These are phyloP conservation scores for Cataglyphis cursor DNA, from an alignment of 2,888 invertebrate species.

Conservation along the genomic window DNA sequence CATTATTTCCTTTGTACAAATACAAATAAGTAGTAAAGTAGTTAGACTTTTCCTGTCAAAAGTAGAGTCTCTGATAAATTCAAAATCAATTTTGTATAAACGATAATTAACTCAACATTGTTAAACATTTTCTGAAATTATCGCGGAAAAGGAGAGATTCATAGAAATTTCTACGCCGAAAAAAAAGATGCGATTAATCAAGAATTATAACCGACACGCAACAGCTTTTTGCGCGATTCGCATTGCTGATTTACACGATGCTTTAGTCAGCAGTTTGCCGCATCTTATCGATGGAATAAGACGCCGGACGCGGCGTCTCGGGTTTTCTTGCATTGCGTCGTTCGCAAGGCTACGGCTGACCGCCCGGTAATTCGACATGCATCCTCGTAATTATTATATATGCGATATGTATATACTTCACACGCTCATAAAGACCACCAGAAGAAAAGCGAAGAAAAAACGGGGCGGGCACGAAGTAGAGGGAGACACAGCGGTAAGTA, in stretches of 20 bases:
- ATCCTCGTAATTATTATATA: conserved; percentile 48
- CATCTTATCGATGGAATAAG: conserved; percentile 29
- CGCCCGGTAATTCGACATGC: conserved; percentile 38
- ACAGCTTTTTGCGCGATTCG: conserved; percentile 18
- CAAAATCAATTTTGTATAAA: conserved; percentile 14
- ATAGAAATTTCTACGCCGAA: background rate
- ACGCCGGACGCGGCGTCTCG: background rate
- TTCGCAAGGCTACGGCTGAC: conserved; percentile 14
- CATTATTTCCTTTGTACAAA: background rate
- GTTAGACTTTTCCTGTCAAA: background rate
- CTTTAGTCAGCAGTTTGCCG: background rate
- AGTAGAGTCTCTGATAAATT: background rate
- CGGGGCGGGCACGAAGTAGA: background rate
- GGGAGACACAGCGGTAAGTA: background rate
- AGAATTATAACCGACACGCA: background rate
- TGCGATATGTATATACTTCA: conserved; percentile 39
- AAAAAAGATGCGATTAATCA: background rate
- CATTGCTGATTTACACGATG: conserved; percentile 17
- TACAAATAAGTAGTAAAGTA: conserved; percentile 1
- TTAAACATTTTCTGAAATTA: background rate
- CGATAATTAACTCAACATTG: background rate
- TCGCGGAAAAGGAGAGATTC: background rate
- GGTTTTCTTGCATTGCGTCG: background rate
- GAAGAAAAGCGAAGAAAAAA: conserved; percentile 37
- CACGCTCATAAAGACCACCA: conserved; percentile 38